phyloP scores from a whole-genome alignment of 2,113 vertebrate genomes.

The Monarcha castaneiventris region DNA sequence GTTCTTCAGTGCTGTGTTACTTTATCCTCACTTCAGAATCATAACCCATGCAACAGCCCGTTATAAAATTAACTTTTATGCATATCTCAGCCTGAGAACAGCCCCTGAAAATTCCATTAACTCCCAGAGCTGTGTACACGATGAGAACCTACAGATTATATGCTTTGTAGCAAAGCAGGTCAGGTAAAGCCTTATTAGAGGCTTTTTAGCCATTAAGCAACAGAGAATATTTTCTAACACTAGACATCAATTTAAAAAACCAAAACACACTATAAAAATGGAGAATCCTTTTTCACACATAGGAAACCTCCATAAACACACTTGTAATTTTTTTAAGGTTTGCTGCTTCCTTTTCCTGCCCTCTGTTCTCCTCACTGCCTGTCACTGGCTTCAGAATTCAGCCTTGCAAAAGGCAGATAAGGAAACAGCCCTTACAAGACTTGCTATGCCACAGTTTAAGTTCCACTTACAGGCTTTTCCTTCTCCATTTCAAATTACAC shows the following conservation, averaged over 20 bases:
- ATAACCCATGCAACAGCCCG: neutral
- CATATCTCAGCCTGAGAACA: neutral
- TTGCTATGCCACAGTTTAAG: neutral
- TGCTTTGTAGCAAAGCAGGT: neutral
- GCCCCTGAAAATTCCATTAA: neutral
- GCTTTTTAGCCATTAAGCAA: neutral
- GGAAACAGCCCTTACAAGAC: neutral
- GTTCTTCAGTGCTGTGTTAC: neutral
- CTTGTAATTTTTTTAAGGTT: neutral
- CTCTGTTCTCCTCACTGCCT: neutral
- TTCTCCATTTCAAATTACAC: neutral
- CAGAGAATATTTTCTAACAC: neutral
- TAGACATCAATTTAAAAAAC: neutral
- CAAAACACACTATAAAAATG: neutral
- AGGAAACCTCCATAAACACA: neutral
- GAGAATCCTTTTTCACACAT: neutral
- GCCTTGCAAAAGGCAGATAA: neutral
- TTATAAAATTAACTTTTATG: neutral
- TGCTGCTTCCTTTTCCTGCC: neutral
- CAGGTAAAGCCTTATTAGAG: neutral
- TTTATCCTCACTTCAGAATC: neutral
- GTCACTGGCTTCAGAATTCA: neutral
- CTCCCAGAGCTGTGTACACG: neutral
- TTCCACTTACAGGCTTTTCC: neutral
- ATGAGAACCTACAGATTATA: neutral